Conservation (phyloP, 2,797 vertebrate species). For the Spea hammondii region DNA sequence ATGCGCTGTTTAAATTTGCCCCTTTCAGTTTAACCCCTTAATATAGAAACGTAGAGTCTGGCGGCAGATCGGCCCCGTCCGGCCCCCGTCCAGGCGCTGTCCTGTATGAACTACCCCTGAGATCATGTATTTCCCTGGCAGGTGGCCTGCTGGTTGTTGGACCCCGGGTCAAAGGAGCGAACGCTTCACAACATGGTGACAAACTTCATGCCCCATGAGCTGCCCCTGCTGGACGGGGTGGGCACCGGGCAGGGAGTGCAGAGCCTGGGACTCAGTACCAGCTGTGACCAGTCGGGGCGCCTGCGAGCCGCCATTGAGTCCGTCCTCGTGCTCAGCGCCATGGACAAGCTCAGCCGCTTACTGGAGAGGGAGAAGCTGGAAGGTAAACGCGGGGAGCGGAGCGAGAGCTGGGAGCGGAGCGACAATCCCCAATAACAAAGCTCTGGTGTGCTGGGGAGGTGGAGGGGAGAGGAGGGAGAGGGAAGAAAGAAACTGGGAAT, state of each 20-base stretch:
- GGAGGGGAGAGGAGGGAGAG: background rate
- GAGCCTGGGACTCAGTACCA: conserved; percentile 74
- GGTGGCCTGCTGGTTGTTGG: conserved; percentile 93
- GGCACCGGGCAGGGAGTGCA: conserved; percentile 70
- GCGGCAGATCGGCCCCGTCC: too few species aligned
- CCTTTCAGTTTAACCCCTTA: background rate
- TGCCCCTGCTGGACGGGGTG: conserved; percentile 79
- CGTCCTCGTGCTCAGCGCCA: conserved; percentile 77
- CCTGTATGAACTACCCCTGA: too few species aligned
- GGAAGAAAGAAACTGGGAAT: background rate
- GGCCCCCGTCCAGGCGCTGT: too few species aligned
- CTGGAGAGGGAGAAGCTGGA: conserved; percentile 80
- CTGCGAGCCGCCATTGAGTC: conserved; percentile 82
- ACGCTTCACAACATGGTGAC: conserved; percentile 90
- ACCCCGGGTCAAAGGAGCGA: conserved; percentile 83
- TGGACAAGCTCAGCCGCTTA: conserved; percentile 74
- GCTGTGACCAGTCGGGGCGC: conserved; percentile 73
- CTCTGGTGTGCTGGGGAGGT: background rate
- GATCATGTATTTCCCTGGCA: conserved; percentile 54
- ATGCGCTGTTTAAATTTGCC: background rate
- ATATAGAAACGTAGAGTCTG: too few species aligned
- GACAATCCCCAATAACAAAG: background rate
- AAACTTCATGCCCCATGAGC: conserved; percentile 80
- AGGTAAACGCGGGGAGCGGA: conserved; percentile 63
- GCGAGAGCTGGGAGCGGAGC: conserved; percentile 6